Percentiles rank a stretch among this genome's conserved stretches.
Evolutionary conservation across 2,113 vertebrate species (phyloP).

Genomic region (Zosterops borbonicus): DNA sequence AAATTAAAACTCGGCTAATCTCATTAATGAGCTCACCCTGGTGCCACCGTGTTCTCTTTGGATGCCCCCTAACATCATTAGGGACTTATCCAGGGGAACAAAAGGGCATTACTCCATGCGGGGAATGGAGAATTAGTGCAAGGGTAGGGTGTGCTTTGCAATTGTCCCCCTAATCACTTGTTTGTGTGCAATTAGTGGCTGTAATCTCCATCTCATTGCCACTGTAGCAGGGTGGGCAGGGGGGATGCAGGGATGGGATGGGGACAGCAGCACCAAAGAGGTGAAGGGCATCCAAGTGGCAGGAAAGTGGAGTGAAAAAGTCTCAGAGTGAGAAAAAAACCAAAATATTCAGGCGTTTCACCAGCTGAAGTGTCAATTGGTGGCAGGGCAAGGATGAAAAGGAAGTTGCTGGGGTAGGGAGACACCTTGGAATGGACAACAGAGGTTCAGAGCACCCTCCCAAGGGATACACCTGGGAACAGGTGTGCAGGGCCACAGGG

Average conservation of each 20-base stretch:
- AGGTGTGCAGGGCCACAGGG: background rate
- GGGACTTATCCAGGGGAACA: conserved; percentile 44
- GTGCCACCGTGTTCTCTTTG: conserved; percentile 54
- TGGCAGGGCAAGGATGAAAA: background rate
- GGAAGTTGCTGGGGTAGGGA: background rate
- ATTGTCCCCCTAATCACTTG: conserved; percentile 17
- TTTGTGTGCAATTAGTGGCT: conserved; percentile 19
- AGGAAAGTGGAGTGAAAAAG: background rate
- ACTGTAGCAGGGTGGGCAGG: background rate
- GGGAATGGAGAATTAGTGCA: conserved; percentile 28
- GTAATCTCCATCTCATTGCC: background rate
- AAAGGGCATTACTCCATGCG: conserved; percentile 16
- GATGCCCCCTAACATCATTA: conserved; percentile 61
- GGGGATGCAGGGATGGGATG: background rate
- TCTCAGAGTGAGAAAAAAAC: background rate
- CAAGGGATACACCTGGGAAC: background rate
- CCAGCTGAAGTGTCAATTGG: background rate
- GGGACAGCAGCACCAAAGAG: background rate
- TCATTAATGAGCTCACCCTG: conserved; percentile 67
- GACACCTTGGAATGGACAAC: background rate
- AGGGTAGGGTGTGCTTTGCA: background rate
- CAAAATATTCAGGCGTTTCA: background rate
- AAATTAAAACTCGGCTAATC: conserved; percentile 74
- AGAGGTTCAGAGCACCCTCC: background rate
- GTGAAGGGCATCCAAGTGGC: background rate